Percentiles rank a stretch among this genome's conserved stretches.
These are phyloP conservation scores for Orcinus orca DNA, from an alignment of 2,113 vertebrate species.

Conservation along the genomic window DNA sequence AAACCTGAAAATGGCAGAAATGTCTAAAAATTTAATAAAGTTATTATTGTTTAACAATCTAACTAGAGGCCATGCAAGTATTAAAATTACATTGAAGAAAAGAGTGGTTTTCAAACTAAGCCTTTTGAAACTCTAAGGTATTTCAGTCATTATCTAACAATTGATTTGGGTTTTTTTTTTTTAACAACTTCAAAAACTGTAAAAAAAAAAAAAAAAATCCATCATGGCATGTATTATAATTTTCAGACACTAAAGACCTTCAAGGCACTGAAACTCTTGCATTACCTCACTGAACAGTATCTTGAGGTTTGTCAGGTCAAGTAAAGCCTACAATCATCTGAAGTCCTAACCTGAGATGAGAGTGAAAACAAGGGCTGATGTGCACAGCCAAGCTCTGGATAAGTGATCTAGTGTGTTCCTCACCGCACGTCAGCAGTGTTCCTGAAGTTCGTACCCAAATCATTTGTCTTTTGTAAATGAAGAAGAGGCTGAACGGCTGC, in stretches of 20 bases:
- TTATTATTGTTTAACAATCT: not conserved
- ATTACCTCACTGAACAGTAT: not conserved
- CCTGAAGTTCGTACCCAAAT: not conserved
- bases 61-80: not conserved
- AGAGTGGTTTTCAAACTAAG: not conserved
- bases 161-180: not conserved
- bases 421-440: rapidly evolving
- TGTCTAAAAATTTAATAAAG: not conserved
- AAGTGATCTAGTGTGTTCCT: rapidly evolving
- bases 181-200: not conserved
- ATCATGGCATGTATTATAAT: not conserved
- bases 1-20: not conserved
- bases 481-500: too few relatives aligned
- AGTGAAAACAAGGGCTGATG: too few relatives aligned
- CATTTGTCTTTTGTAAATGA: rapidly evolving
- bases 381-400: not conserved
- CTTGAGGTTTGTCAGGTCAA: not conserved
- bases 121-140: not conserved
- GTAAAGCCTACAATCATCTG: not conserved
- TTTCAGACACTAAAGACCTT: not conserved
- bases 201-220: too few relatives aligned
- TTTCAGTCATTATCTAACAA: not conserved
- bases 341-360: not conserved
- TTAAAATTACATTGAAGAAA: not conserved
- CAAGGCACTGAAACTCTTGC: not conserved